Percentiles rank a stretch among this genome's conserved stretches.
Conservation (phyloP, 2,797 vertebrate genomes). For the Tangara arthus region DNA sequence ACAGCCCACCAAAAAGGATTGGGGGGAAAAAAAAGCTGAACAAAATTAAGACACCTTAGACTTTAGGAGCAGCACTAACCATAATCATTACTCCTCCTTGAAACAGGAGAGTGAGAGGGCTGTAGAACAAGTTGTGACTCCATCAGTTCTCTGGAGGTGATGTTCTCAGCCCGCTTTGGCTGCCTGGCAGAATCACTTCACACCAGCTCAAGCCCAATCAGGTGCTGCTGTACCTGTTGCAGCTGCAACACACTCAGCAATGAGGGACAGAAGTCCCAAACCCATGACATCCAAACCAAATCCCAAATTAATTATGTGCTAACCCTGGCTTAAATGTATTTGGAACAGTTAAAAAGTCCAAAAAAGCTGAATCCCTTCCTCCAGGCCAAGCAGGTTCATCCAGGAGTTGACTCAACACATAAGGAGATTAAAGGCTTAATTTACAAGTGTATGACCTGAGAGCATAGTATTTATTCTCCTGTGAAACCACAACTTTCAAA, state of each 20-base stretch:
- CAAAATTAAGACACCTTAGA: not conserved
- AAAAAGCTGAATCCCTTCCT: not conserved
- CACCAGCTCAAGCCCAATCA: not conserved
- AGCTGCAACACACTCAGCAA: not conserved
- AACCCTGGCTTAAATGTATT: not conserved
- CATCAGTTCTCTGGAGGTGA: not conserved
- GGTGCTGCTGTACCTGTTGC: not conserved
- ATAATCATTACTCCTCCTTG: not conserved
- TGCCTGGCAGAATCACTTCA: not conserved
- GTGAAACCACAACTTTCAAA: not conserved
- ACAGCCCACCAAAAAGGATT: not conserved
- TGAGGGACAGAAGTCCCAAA: not conserved
- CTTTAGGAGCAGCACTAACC: not conserved
- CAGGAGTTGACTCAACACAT: not conserved
- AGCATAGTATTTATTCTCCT: not conserved
- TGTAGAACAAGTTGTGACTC: not conserved
- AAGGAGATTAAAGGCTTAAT: slow-evolving; percentile 62
- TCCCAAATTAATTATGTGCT: not conserved
- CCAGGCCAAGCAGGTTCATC: slow-evolving; percentile 6
- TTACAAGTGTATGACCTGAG: slow-evolving; percentile 30
- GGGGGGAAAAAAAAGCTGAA: rapidly evolving
- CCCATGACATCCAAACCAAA: not conserved
- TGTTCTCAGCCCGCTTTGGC: not conserved
- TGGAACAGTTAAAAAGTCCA: not conserved
- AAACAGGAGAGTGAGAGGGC: not conserved